Evolutionary conservation across 1,140 invertebrate species (phyloP), one percentile per base, ranked within the genome.

Genomic region (Pissodes strobi): DNA sequence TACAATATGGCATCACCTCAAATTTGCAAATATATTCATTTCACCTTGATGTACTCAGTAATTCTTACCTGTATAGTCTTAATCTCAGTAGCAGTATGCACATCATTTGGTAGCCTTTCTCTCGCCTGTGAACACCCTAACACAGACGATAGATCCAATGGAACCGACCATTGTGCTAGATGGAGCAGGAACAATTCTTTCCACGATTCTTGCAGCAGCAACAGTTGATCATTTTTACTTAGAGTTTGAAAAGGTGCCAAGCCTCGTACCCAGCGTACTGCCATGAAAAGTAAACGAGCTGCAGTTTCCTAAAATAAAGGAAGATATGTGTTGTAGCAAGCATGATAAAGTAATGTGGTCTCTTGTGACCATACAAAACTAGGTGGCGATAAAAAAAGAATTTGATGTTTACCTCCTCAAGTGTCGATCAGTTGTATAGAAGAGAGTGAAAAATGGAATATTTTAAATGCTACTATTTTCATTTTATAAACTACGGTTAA

Each of bases 211-310:
- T 91, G 83, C 12, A 97, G 79, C 8, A 96, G 77, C 5, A 93
- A 79, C 13, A 93, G 80, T 81, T 95, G 92, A 79, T 97, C 94
- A 56, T 86, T 82, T 68, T 90, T 86, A 3, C 91, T 89, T 3
- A 96, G 81, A 0, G 93, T 92, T 79, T 94, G 92, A 79, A 96
- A 96, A 0, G 93, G 92, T 17, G 91, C 92, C 39, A 97, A 79
- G 74, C 92, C 94, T 68, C 91, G 86, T 30, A 96, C 92, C 94
- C 94, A 97, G 48, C 91, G 85, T 2, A 97, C 92, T 9, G 93
- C 91, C 90, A 95, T 95, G 77, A 96, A 96, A 0, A 97, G 82
- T 4, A 97, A 81, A 38, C 93, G 84, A 0, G 94, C 93, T 51
- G 93, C 94, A 3, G 92, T 94, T 80, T 96, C 94, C 87, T 96